These are phyloP conservation scores for Megaceryle torquata DNA, from an alignment of 2,113 vertebrate species.

Conservation along the genomic window DNA sequence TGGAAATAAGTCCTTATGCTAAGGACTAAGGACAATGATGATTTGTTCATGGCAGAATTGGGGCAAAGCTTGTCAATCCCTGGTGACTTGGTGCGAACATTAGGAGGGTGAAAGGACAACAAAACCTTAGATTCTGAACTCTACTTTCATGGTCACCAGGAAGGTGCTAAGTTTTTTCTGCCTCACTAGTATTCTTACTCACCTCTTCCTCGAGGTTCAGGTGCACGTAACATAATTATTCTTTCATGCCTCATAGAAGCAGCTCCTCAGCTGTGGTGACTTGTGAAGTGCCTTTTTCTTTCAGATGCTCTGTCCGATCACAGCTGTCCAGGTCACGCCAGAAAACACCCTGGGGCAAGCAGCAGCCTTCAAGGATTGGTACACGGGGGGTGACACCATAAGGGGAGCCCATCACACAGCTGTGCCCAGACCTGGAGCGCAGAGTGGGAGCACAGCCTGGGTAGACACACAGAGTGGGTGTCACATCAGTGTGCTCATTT, in stretches of 20 bases:
- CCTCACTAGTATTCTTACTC: background rate
- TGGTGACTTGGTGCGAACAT: slow-evolving; percentile 17
- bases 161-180: slow-evolving; percentile 55
- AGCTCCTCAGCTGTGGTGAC: slow-evolving; percentile 49
- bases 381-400: slow-evolving; percentile 33
- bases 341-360: slow-evolving; percentile 38
- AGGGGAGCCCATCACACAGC: slow-evolving; percentile 26
- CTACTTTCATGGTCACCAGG: slow-evolving; percentile 43
- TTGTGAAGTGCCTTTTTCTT: slow-evolving; percentile 63
- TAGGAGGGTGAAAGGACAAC: slow-evolving; percentile 45
- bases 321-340: slow-evolving; percentile 30
- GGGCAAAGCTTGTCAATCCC: slow-evolving; percentile 58
- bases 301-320: slow-evolving; percentile 74
- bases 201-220: slow-evolving; percentile 44
- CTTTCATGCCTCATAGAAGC: slow-evolving; percentile 21
- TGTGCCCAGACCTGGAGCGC: slow-evolving; percentile 44
- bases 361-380: slow-evolving; percentile 58
- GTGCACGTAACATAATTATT: slow-evolving; percentile 24
- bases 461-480: slow-evolving; percentile 49
- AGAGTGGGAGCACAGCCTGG: slow-evolving; percentile 54
- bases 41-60: slow-evolving; percentile 40
- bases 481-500: slow-evolving; percentile 28
- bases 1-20: slow-evolving; percentile 50
- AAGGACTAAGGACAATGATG: background rate
- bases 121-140: slow-evolving; percentile 57